Evolutionary conservation across 2,888 invertebrate species (phyloP).

Genomic region (Brachypalpus laphriformis): DNA sequence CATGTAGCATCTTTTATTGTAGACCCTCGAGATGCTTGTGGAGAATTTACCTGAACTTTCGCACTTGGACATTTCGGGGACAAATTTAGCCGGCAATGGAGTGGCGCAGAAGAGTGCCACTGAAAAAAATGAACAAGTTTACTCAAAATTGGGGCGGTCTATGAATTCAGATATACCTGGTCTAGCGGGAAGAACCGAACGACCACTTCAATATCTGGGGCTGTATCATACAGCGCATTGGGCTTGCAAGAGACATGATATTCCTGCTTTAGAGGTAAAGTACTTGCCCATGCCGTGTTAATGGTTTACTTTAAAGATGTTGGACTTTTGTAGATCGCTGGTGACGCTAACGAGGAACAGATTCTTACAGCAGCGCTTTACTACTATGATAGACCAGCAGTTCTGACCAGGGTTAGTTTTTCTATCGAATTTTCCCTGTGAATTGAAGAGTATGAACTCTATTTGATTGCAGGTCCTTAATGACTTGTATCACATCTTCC

Average conservation of each 20-base stretch:
- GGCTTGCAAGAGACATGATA: slow-evolving; percentile 94
- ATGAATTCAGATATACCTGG: slow-evolving; percentile 91
- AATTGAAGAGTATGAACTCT: not conserved
- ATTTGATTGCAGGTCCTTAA: slow-evolving; percentile 88
- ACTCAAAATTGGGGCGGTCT: slow-evolving; percentile 75
- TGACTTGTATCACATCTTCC: slow-evolving; percentile 94
- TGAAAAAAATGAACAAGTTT: slow-evolving; percentile 75
- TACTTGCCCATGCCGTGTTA: not conserved
- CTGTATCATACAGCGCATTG: slow-evolving; percentile 94
- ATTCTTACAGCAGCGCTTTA: slow-evolving; percentile 92
- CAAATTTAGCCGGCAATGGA: slow-evolving; percentile 95
- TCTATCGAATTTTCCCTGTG: not conserved
- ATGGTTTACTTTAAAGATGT: not conserved
- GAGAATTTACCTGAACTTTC: slow-evolving; percentile 89
- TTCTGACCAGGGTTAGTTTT: slow-evolving; percentile 84
- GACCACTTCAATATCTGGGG: slow-evolving; percentile 94
- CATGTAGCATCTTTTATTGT: slow-evolving; percentile 29
- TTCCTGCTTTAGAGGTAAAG: slow-evolving; percentile 93
- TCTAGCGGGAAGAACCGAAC: slow-evolving; percentile 88
- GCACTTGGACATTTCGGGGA: slow-evolving; percentile 97
- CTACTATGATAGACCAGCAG: slow-evolving; percentile 92
- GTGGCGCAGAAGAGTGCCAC: slow-evolving; percentile 85
- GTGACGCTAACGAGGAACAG: slow-evolving; percentile 95
- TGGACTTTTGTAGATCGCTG: slow-evolving; percentile 87
- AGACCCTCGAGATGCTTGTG: slow-evolving; percentile 87